phyloP scores from a whole-genome alignment of 2,888 invertebrate genomes.

The Phrixothrix hirtus region DNA sequence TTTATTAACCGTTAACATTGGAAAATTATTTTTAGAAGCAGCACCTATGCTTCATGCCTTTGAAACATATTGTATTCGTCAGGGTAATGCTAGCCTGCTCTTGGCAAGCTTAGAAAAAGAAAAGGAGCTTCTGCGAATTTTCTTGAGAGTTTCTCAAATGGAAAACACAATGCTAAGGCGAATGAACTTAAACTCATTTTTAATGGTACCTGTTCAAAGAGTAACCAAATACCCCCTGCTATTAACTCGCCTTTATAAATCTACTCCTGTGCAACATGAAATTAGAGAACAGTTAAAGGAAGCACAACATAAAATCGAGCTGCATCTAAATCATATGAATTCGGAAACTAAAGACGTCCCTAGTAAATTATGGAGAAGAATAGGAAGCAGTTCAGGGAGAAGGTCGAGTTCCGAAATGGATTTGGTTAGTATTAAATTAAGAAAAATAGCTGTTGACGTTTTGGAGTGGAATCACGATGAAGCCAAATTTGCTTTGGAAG shows the following conservation, averaged over 20 bases:
- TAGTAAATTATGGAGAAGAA: slow-evolving; percentile 86
- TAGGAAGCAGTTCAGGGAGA: slow-evolving; percentile 75
- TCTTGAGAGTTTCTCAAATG: slow-evolving; percentile 94
- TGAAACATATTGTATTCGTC: slow-evolving; percentile 92
- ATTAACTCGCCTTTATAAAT: slow-evolving; percentile 86
- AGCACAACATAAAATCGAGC: slow-evolving; percentile 90
- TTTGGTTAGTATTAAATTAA: slow-evolving; percentile 84
- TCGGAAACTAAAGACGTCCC: slow-evolving; percentile 90
- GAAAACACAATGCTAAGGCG: slow-evolving; percentile 89
- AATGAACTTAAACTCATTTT: slow-evolving; percentile 97
- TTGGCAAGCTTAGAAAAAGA: slow-evolving; percentile 92
- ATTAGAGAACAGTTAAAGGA: slow-evolving; percentile 81
- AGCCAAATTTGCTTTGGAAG: slow-evolving; percentile 88
- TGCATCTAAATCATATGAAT: slow-evolving; percentile 92
- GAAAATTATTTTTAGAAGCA: slow-evolving; percentile 87
- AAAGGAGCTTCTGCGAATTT: slow-evolving; percentile 90
- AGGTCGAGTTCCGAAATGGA: slow-evolving; percentile 82
- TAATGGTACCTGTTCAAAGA: slow-evolving; percentile 96
- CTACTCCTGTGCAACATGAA: slow-evolving; percentile 82
- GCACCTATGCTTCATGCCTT: slow-evolving; percentile 93
- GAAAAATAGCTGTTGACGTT: slow-evolving; percentile 92
- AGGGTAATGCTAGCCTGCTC: slow-evolving; percentile 85
- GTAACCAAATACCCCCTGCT: slow-evolving; percentile 96
- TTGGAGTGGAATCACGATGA: slow-evolving; percentile 95
- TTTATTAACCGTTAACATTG: slow-evolving; percentile 85